Evolutionary conservation across 2,113 vertebrate genomes (phyloP).

Genomic region (Platycercus adscitus): DNA sequence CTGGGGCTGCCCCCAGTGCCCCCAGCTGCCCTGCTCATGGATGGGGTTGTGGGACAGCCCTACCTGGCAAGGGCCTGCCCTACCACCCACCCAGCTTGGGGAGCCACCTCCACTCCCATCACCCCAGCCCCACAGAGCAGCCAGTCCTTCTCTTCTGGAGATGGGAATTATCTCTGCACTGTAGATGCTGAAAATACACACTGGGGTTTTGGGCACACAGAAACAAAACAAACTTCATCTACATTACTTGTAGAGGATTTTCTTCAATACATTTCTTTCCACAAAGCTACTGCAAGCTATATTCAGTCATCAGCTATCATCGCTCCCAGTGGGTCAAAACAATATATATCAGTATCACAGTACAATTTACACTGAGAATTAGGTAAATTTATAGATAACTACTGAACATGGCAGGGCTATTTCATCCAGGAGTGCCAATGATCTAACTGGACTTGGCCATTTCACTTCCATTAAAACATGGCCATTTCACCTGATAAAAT

Average conservation of each 20-base stretch:
- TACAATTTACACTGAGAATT: not conserved
- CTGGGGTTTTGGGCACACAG: not conserved
- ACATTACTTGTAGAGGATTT: not conserved
- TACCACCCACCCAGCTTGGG: not conserved
- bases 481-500: not conserved
- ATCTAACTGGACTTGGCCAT: not conserved
- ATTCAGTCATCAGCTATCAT: not conserved
- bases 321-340: not conserved
- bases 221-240: not conserved
- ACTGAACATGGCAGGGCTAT: not conserved
- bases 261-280: not conserved
- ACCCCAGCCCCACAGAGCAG: not conserved
- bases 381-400: not conserved
- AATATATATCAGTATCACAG: not conserved
- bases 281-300: not conserved
- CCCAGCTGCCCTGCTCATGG: not conserved
- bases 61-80: not conserved
- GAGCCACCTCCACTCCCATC: not conserved
- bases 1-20: not conserved
- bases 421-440: accelerated
- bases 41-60: not conserved
- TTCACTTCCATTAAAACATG: not conserved
- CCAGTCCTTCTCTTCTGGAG: not conserved
- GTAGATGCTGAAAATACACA: not conserved
- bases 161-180: not conserved